A percentile compares a stretch with the other conserved stretches of the same genome.
These are phyloP conservation scores for Sigmodon hispidus DNA, from an alignment of 2,113 vertebrate genomes.

Conservation along the genomic window DNA sequence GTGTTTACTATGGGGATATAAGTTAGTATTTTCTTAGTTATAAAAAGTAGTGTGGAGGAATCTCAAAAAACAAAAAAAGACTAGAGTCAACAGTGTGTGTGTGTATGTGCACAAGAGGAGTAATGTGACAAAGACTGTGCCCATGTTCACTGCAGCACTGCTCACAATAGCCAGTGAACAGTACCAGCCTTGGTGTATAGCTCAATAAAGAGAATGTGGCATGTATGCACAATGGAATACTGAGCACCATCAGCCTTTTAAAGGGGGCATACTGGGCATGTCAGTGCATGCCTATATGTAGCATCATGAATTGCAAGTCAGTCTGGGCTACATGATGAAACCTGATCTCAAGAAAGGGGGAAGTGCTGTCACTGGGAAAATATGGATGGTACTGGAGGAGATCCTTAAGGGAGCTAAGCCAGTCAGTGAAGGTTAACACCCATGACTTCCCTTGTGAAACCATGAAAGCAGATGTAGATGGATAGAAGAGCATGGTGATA, in stretches of 20 bases:
- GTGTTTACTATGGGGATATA: not conserved
- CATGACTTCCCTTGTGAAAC: not conserved
- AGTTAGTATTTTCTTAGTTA: not conserved
- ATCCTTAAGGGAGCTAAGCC: not conserved
- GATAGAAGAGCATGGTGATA: too few species aligned
- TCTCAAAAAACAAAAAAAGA: not conserved
- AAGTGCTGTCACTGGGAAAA: not conserved
- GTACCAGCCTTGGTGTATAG: too few species aligned
- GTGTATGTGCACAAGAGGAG: not conserved
- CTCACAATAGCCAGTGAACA: not conserved
- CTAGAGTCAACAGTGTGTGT: not conserved
- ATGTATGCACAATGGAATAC: not conserved
- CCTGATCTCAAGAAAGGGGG: not conserved
- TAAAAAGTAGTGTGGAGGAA: not conserved
- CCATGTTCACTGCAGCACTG: not conserved
- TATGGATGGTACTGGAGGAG: not conserved
- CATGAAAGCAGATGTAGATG: not conserved
- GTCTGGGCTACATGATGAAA: not conserved
- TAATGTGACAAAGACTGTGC: not conserved
- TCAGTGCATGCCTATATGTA: too few species aligned
- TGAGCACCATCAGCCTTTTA: not conserved
- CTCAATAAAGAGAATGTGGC: not conserved
- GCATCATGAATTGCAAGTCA: not conserved
- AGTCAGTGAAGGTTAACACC: not conserved
- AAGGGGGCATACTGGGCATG: not conserved